Conservation (phyloP, 2,113 vertebrate genomes). For the Tor tambroides region DNA sequence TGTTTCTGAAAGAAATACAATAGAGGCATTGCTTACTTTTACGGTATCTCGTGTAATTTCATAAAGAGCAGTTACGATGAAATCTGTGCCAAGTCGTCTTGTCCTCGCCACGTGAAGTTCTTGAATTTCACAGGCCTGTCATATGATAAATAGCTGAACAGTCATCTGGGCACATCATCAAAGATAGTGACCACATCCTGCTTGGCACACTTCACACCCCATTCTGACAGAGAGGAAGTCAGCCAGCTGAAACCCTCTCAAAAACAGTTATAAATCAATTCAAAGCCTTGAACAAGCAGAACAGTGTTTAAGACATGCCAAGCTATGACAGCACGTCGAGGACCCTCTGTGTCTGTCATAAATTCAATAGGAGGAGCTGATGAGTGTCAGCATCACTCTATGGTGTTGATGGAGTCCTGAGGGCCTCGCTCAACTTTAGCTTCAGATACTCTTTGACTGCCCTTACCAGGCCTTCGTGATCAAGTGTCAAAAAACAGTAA, state of each 20-base stretch:
- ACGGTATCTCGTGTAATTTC: neutral
- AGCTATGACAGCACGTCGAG: constrained; percentile 66
- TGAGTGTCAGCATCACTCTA: constrained; percentile 71
- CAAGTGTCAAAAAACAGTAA: constrained; percentile 60
- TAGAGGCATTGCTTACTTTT: neutral
- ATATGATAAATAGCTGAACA: constrained; percentile 65
- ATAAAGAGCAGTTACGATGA: constrained; percentile 43
- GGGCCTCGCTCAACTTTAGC: constrained; percentile 65
- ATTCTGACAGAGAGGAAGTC: constrained; percentile 60
- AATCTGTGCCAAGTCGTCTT: constrained; percentile 56
- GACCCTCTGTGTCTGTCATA: constrained; percentile 70
- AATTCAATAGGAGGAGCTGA: constrained; percentile 74
- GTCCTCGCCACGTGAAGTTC: constrained; percentile 61
- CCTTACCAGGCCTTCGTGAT: constrained; percentile 63
- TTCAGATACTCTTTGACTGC: constrained; percentile 73
- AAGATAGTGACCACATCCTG: constrained; percentile 69
- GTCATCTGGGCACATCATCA: constrained; percentile 67
- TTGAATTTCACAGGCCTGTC: constrained; percentile 57
- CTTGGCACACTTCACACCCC: constrained; percentile 58
- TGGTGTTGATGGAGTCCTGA: constrained; percentile 67
- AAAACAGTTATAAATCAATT: constrained; percentile 69
- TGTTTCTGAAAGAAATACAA: neutral
- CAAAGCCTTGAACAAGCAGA: constrained; percentile 62
- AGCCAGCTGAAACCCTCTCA: constrained; percentile 62
- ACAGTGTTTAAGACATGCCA: constrained; percentile 66